Evolutionary conservation across 35 echinoderm and acorn worm species (phyloP), one percentile per base, ranked within the genome.

Genomic region (Heliocidaris tuberculata): DNA sequence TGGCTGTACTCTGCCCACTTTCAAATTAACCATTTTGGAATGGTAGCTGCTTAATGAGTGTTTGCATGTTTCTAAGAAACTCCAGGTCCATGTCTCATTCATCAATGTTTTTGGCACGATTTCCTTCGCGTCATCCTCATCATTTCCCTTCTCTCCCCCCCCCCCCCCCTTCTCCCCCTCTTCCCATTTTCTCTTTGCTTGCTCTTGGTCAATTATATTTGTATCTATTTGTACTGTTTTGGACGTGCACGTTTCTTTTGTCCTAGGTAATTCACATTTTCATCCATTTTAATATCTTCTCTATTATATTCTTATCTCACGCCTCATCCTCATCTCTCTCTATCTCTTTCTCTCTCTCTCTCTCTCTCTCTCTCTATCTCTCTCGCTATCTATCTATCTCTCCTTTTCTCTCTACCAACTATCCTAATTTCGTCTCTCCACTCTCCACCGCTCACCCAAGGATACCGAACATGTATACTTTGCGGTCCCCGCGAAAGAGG

Each of bases 401-500:
- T 15, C 19, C 5, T 19, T 12, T 15, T 19, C 59, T 15, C 10
- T 56, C 8, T 56, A 10, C 11, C 52, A 11, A 2, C 11, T 15
- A 13, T 2, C 15, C 52, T 12, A 2, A 13, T 11, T 56, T 11
- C 10, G 11, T 56, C 7, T 56, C 52, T 56, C 52, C 52, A 56
- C 52, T 15, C 11, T 56, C 15, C 15, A 9, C 15, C 52, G 2
- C 52, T n/a, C 65, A 78, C 65, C 27, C 65, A 78, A 78, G 65
- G 65, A 78, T 78, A 78, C 65, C 65, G 65, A 78, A 78, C 21
- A n/a, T 78, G 65, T 78, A 78, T 78, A 78, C 65, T 78, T 78
- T 78, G 65, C 65, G 65, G 65, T 78, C 65, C 65, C 17, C 65
- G 65, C 21, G 65, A 89, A 48, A 48, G 87, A 89, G 87, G 31